Conservation (phyloP, 2,888 invertebrate genomes). For the Magallana nippona region DNA sequence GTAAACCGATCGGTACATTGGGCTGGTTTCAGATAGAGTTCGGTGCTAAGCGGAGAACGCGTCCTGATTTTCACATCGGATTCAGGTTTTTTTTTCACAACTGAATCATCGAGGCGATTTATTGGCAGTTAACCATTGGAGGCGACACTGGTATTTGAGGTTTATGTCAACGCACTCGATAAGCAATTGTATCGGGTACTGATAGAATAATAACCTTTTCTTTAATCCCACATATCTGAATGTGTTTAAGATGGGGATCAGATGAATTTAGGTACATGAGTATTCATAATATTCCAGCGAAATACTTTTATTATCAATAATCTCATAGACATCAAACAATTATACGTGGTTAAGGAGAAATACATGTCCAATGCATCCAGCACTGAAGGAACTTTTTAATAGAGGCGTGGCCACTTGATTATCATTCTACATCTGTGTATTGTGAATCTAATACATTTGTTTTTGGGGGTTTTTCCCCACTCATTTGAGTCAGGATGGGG, state of each 20-base stretch:
- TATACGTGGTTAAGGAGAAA: too few species aligned
- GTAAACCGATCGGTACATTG: too few species aligned
- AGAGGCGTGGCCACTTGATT: too few species aligned
- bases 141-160: background rate
- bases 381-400: too few species aligned
- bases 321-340: too few species aligned
- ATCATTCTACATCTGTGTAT: too few species aligned
- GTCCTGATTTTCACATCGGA: background rate
- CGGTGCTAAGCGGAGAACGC: background rate
- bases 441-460: too few species aligned
- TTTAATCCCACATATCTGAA: background rate
- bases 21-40: too few species aligned
- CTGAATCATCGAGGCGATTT: conserved; percentile 19
- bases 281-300: background rate
- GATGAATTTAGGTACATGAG: background rate
- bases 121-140: background rate
- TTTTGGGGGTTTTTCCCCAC: too few species aligned
- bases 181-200: background rate
- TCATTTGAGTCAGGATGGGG: too few species aligned
- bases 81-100: background rate
- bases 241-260: background rate
- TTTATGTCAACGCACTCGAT: conserved; percentile 14
- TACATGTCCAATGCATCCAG: too few species aligned
- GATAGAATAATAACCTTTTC: background rate
- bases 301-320: conserved; percentile 5